Percentiles rank a stretch among this genome's conserved stretches.
Conservation (phyloP, 2,888 invertebrate species). For the Stictocephala bisonia region DNA sequence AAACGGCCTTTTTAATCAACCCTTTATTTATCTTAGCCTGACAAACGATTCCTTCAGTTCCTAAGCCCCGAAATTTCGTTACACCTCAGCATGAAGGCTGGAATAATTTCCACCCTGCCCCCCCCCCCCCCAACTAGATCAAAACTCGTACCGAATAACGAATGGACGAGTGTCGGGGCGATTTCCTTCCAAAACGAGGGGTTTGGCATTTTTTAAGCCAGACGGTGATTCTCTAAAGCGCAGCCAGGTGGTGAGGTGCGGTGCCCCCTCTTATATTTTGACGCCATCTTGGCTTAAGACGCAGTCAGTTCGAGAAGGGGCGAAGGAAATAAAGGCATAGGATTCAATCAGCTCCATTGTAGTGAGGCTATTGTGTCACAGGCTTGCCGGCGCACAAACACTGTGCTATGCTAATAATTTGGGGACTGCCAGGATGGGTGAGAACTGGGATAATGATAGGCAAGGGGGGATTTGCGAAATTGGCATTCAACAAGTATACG, state of each 20-base stretch:
- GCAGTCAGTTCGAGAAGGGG: constrained; percentile 30
- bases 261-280: constrained; percentile 29
- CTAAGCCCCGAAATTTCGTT: constrained; percentile 25
- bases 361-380: constrained; percentile 11
- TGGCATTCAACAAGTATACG: too few species aligned
- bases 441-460: too few species aligned
- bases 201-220: too few species aligned
- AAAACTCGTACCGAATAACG: too few species aligned
- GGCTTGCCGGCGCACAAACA: constrained; percentile 27
- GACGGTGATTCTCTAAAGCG: too few species aligned
- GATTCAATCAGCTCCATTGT: constrained; percentile 39
- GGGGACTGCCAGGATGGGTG: too few species aligned
- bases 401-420: constrained; percentile 34
- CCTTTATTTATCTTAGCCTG: constrained; percentile 19
- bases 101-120: constrained; percentile 26
- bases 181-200: constrained; percentile 32
- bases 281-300: constrained; percentile 36
- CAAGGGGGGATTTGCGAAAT: too few species aligned
- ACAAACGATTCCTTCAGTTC: constrained; percentile 8
- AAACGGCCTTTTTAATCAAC: not conserved
- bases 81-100: constrained; percentile 6
- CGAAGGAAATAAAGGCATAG: constrained; percentile 38
- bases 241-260: constrained; percentile 11
- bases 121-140: not conserved
- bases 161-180: constrained; percentile 7